A percentile compares a stretch with the other conserved stretches of the same genome.
phyloP scores from a whole-genome alignment of 2,113 vertebrate genomes.

The Proteles cristata region DNA sequence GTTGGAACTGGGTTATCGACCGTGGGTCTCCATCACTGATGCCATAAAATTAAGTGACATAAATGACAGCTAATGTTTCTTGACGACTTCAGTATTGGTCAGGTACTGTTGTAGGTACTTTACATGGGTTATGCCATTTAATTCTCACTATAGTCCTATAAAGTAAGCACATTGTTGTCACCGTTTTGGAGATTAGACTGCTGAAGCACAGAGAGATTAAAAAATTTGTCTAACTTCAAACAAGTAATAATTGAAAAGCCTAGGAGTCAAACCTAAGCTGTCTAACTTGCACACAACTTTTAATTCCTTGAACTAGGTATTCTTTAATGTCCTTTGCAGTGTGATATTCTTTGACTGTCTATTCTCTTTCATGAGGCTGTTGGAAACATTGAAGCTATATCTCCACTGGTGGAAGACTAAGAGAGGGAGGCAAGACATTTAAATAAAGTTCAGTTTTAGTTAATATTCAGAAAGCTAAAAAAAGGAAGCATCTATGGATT shows the following conservation, averaged over 20 bases:
- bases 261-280: neutral
- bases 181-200: neutral
- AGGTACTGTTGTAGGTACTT: neutral
- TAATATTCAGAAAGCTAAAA: conserved; percentile 13
- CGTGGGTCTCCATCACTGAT: neutral
- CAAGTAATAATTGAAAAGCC: neutral
- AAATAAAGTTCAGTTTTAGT: neutral
- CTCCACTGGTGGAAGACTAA: neutral
- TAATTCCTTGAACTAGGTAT: neutral
- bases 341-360: neutral
- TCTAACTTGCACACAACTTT: neutral
- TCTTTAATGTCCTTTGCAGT: neutral
- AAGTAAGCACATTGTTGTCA: neutral
- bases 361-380: neutral
- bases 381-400: neutral
- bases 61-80: conserved; percentile 18
- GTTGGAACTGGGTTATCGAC: neutral
- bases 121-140: neutral
- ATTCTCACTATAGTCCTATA: neutral
- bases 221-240: neutral
- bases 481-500: neutral
- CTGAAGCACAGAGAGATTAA: neutral
- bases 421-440: neutral
- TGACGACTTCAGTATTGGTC: neutral
- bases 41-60: neutral